Conservation (phyloP, 2,797 vertebrate species). For the Poecile montanus region DNA sequence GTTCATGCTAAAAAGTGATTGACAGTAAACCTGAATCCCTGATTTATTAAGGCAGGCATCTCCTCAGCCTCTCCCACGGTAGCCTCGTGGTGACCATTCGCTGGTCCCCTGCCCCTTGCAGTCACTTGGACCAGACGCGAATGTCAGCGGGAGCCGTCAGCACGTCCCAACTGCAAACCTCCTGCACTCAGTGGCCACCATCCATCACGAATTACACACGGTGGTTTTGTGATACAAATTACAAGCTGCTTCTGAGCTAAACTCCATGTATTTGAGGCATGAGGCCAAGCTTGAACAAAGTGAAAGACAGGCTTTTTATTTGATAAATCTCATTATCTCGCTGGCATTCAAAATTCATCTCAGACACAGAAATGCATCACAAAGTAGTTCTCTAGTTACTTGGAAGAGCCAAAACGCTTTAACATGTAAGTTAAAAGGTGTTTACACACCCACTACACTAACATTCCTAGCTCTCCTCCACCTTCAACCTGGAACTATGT, state of each 20-base stretch:
- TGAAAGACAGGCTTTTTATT: slow-evolving; percentile 52
- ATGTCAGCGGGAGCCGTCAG: background rate
- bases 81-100: background rate
- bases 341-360: slow-evolving; percentile 44
- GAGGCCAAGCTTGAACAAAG: slow-evolving; percentile 50
- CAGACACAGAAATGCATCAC: slow-evolving; percentile 2
- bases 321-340: slow-evolving; percentile 52
- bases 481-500: background rate
- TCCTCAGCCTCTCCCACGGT: background rate
- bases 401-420: background rate
- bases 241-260: slow-evolving; percentile 16
- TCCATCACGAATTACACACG: background rate
- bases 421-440: background rate
- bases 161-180: background rate
- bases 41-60: background rate
- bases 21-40: background rate
- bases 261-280: slow-evolving; percentile 20
- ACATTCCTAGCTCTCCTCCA: background rate
- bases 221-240: slow-evolving; percentile 10
- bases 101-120: background rate
- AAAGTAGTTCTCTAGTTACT: background rate
- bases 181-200: background rate
- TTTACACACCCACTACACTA: background rate
- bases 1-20: background rate
- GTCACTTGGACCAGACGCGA: background rate